Percentiles rank a stretch among this genome's conserved stretches.
These are phyloP conservation scores for Callimorpha dominula DNA, from an alignment of 2,888 invertebrate species.

Conservation along the genomic window DNA sequence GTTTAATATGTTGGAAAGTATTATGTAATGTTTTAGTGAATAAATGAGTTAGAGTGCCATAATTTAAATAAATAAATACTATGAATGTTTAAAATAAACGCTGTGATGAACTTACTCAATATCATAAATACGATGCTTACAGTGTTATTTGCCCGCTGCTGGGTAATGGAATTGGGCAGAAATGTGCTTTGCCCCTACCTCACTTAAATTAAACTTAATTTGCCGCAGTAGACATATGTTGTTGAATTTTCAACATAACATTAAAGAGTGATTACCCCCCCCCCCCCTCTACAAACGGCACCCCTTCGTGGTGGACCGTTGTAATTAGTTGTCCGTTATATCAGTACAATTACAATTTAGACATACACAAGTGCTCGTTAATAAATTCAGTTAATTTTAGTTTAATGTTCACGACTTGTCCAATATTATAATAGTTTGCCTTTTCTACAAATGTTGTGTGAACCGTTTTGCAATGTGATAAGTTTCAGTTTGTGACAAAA, in stretches of 20 bases:
- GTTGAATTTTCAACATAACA: neutral
- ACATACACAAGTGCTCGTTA: neutral
- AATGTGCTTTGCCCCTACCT: neutral
- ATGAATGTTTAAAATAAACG: too few species aligned
- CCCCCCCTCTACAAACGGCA: neutral
- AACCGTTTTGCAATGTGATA: neutral
- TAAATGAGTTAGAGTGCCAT: too few species aligned
- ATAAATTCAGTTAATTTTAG: neutral
- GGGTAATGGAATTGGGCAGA: neutral
- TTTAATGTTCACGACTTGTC: neutral
- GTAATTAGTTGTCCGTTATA: constrained; percentile 1
- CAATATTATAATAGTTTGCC: neutral
- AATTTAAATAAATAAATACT: too few species aligned
- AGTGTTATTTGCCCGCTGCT: too few species aligned
- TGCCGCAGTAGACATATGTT: neutral
- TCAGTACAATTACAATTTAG: neutral
- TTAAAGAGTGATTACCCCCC: neutral
- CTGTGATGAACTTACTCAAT: too few species aligned
- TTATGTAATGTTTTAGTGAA: too few species aligned
- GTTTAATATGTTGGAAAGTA: too few species aligned
- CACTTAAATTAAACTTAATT: neutral
- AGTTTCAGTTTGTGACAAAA: neutral
- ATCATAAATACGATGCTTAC: too few species aligned
- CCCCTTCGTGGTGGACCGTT: neutral
- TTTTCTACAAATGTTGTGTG: neutral